phyloP scores from a whole-genome alignment of 2,888 invertebrate genomes.

The Caenorhabditis uteleia region DNA sequence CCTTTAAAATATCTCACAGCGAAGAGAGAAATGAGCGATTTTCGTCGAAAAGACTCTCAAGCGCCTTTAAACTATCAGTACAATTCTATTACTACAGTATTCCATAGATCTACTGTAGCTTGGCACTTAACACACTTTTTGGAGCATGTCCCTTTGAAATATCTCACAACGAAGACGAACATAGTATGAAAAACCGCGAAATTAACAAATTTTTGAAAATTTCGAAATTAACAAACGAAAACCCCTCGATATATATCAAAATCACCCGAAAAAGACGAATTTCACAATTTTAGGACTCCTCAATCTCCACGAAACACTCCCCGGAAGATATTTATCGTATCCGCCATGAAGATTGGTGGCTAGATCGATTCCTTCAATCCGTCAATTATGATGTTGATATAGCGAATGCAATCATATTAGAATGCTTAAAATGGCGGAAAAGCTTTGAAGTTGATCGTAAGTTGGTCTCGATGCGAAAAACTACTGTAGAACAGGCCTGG shows the following conservation, averaged over 20 bases:
- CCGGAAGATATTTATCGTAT: slow-evolving; percentile 43
- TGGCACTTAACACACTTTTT: too few relatives aligned
- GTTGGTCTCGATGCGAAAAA: neutral
- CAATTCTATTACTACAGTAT: too few relatives aligned
- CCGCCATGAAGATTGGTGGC: slow-evolving; percentile 57
- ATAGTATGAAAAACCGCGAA: too few relatives aligned
- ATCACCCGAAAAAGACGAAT: neutral
- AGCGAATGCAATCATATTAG: slow-evolving; percentile 55
- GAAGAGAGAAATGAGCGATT: too few relatives aligned
- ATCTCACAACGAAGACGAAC: too few relatives aligned
- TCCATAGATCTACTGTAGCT: too few relatives aligned
- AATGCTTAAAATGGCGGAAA: slow-evolving; percentile 62
- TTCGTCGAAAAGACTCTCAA: too few relatives aligned
- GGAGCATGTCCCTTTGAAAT: too few relatives aligned
- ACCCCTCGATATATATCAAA: neutral
- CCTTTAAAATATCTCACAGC: too few relatives aligned
- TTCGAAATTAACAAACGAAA: neutral
- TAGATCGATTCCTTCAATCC: slow-evolving; percentile 42
- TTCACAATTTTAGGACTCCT: slow-evolving; percentile 9
- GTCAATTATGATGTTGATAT: slow-evolving; percentile 60
- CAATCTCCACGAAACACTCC: slow-evolving; percentile 9
- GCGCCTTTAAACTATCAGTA: too few relatives aligned
- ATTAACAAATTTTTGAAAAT: too few relatives aligned
- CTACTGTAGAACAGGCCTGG: too few relatives aligned
- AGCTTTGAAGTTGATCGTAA: slow-evolving; percentile 57